Base-by-base conservation (phyloP, 2,797 vertebrate genomes). In the Moxostoma hubbsi region DNA sequence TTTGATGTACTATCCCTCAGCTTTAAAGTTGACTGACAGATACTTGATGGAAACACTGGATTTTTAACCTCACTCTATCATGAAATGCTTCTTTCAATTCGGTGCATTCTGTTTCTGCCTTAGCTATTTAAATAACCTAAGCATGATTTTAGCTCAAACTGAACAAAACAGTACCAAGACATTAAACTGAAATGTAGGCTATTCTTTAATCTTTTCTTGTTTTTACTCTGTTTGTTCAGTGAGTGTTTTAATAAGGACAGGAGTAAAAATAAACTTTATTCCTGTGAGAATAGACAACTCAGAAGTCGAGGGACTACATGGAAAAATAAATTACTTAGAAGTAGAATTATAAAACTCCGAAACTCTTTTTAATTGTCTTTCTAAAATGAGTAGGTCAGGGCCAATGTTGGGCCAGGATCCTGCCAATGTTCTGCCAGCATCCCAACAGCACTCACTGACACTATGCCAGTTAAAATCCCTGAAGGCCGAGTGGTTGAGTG, bases 381-480 rank as follows among this genome's bases (percentile, higher is more conserved):
- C 43, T 49, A 51, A 67, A 49, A 9, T 67, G 49, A 67, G 65
- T 9, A 47, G 47, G 47, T 51, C 47, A 51, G 65, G 65, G 65
- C 62, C 47, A 64, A 64, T 64, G 62, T 64, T 46, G 62, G 65
- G 5, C 16, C 72, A 65, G 63, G 47, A 45, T 53, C 13, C 12
- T 49, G 76, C 73, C 49, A 76, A 57, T 45, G 24, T 68, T 66
- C 15, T 72, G 67, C 68, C 67, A 80, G 67, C 10, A 7, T 64
- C 62, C 62, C 62, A 5, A 15, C 43, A 36, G 36, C 36, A 36
- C 36, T 36, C 36, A 36, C 36, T 5, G 62, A 43, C 62, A 15
- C 62, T 47, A 12, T 45, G 62, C 62, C 62, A 64, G 43, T 45
- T 64, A 64, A 47, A 64, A 64, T 47, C 62, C 62, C 68, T 16